Evolutionary conservation across 2,888 invertebrate genomes (phyloP).

Genomic region (Agrotis clavis): DNA sequence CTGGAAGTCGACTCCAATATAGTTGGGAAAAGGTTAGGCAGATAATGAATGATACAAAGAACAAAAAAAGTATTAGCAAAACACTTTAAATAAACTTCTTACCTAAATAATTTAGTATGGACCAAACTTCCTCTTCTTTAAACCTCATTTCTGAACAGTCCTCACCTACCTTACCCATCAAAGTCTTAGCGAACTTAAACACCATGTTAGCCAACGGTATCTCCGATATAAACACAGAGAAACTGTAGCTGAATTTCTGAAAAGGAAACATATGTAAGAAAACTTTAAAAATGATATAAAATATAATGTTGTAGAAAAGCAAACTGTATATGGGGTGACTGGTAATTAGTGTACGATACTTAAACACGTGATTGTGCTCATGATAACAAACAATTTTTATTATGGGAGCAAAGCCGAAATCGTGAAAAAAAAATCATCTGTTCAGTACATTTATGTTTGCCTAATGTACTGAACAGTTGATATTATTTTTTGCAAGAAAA

Average conservation of each 20-base stretch:
- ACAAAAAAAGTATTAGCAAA: too few species aligned
- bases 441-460: too few species aligned
- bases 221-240: constrained; percentile 92
- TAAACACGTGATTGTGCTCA: too few species aligned
- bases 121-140: constrained; percentile 86
- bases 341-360: too few species aligned
- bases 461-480: too few species aligned
- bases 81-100: constrained; percentile 20
- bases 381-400: too few species aligned
- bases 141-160: constrained; percentile 76
- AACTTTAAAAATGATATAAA: neutral
- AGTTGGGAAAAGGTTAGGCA: too few species aligned
- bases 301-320: neutral
- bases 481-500: too few species aligned
- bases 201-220: constrained; percentile 90
- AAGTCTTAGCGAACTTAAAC: constrained; percentile 83
- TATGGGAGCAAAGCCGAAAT: too few species aligned
- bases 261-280: neutral
- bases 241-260: constrained; percentile 90
- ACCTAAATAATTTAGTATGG: constrained; percentile 88
- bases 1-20: too few species aligned
- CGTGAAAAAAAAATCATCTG: too few species aligned
- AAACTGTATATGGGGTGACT: neutral
- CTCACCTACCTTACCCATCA: constrained; percentile 72
- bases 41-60: too few species aligned